Base-by-base conservation (phyloP, 2,797 vertebrate genomes). In the Halcyon badia region DNA sequence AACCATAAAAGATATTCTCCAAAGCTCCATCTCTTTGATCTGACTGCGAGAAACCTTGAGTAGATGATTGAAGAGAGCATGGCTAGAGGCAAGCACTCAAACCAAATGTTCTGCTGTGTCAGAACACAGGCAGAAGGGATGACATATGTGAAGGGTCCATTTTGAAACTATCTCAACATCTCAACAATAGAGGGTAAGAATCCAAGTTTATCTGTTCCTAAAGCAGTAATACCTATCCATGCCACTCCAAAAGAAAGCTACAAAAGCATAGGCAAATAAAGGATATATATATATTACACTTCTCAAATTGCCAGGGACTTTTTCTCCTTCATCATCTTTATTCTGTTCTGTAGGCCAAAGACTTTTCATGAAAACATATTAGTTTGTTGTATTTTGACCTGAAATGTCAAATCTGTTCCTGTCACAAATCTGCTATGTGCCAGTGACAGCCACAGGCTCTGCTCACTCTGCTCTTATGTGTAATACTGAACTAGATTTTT, bases 21-120 rank as follows among this genome's bases (percentile, higher is more conserved):
- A 94, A 88, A 95, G 46, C 44, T 87, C 73, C 61, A 37, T 91
- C 83, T 95, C 90, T 94, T 68, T 22, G 68, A 91, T 89, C 78
- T 90, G 84, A 60, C 41, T 79, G 31, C 24, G 61, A 68, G 81
- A 95, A 94, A 80, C 61, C 64, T 92, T 73, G 81, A 51, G 30
- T 30, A 76, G 52, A 25, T 62, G 94, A 97, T 17, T 69, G 90
- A 96, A 85, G 49, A 83, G 57, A 77, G 21, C 42, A 73, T 91
- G 58, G 65, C 77, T 86, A 57, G 90, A 96, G 77, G 87, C 20
- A 52, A 87, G 26, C 48, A 24, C 90, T 97, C 80, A 87, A 85
- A 80, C 86, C 78, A 78, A 82, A 82, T 87, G 75, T 79, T 83
- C 66, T 68, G 58, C 66, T 82, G 31, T 86, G 83, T 90, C 70